Percentiles rank a stretch among this genome's conserved stretches.
These are phyloP conservation scores for Brachycybe producta DNA, from an alignment of 2,888 invertebrate genomes.

Conservation along the genomic window DNA sequence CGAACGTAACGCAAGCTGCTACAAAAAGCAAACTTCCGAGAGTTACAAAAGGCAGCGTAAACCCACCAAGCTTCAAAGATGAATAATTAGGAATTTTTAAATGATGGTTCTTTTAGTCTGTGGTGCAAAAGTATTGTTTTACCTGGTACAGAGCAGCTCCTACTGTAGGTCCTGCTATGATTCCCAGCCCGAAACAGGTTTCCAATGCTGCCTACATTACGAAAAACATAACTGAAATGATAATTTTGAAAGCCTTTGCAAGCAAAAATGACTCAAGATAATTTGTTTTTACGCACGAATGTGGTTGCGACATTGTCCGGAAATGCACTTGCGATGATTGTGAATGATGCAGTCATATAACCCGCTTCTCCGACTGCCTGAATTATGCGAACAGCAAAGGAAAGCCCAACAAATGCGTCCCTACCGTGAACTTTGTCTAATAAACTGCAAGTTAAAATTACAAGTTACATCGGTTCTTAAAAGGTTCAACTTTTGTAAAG, in stretches of 20 bases:
- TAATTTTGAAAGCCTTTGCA: not conserved
- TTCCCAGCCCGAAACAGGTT: conserved; percentile 72
- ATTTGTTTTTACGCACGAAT: conserved; percentile 6
- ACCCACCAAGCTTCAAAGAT: conserved; percentile 61
- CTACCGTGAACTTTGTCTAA: conserved; percentile 7
- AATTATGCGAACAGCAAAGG: conserved; percentile 50
- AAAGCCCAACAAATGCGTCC: conserved; percentile 54
- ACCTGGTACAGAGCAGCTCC: conserved; percentile 69
- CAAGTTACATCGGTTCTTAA: too few relatives aligned
- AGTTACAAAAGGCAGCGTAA: conserved; percentile 64
- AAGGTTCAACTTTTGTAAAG: too few relatives aligned
- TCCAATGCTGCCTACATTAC: conserved; percentile 56
- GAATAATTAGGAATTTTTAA: conserved; percentile 15
- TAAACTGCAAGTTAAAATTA: conserved; percentile 4
- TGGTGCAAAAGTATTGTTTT: conserved; percentile 8
- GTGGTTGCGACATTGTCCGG: conserved; percentile 21
- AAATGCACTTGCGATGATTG: conserved; percentile 36
- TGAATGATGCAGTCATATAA: conserved; percentile 36
- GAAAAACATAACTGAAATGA: conserved; percentile 1
- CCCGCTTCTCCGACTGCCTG: conserved; percentile 38
- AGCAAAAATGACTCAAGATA: not conserved
- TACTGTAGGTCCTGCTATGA: conserved; percentile 80
- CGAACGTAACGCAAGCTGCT: conserved; percentile 60
- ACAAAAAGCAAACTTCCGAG: conserved; percentile 59
- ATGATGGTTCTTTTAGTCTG: not conserved